These are phyloP conservation scores for Chrysolina americana DNA, from an alignment of 2,888 invertebrate species.

Conservation along the genomic window DNA sequence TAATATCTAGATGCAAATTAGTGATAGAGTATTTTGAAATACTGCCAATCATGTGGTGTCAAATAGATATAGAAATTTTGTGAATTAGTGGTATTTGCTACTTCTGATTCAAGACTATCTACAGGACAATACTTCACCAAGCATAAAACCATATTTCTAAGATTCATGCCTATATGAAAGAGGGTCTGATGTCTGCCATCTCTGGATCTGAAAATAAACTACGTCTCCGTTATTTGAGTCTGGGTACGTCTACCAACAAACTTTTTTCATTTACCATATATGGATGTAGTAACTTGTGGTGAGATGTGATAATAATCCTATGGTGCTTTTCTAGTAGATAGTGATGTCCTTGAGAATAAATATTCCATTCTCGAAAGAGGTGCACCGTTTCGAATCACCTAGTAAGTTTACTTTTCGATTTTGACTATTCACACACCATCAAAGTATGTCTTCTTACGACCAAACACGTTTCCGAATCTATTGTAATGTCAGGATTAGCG, in stretches of 20 bases:
- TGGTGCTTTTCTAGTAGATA: slow-evolving; percentile 55
- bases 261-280: slow-evolving; percentile 34
- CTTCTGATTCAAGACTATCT: slow-evolving; percentile 63
- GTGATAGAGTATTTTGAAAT: slow-evolving; percentile 64
- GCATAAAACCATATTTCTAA: slow-evolving; percentile 41
- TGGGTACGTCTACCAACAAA: slow-evolving; percentile 36
- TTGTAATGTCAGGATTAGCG: slow-evolving; percentile 45
- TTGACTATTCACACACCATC: slow-evolving; percentile 40
- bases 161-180: slow-evolving; percentile 29
- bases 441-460: slow-evolving; percentile 46
- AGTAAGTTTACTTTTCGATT: slow-evolving; percentile 36
- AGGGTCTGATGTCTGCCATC: slow-evolving; percentile 33
- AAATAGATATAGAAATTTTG: slow-evolving; percentile 65
- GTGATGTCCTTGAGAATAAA: slow-evolving; percentile 50
- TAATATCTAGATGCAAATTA: slow-evolving; percentile 66
- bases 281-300: slow-evolving; percentile 50
- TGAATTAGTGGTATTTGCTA: slow-evolving; percentile 63
- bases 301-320: slow-evolving; percentile 55
- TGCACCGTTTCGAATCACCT: slow-evolving; percentile 45
- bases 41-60: slow-evolving; percentile 69
- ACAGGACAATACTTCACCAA: slow-evolving; percentile 65
- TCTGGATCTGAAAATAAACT: slow-evolving; percentile 33
- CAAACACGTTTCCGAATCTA: slow-evolving; percentile 44
- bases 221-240: slow-evolving; percentile 26
- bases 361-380: slow-evolving; percentile 44